These are phyloP conservation scores for Xyrichtys novacula DNA, from an alignment of 2,797 vertebrate species.

Conservation along the genomic window DNA sequence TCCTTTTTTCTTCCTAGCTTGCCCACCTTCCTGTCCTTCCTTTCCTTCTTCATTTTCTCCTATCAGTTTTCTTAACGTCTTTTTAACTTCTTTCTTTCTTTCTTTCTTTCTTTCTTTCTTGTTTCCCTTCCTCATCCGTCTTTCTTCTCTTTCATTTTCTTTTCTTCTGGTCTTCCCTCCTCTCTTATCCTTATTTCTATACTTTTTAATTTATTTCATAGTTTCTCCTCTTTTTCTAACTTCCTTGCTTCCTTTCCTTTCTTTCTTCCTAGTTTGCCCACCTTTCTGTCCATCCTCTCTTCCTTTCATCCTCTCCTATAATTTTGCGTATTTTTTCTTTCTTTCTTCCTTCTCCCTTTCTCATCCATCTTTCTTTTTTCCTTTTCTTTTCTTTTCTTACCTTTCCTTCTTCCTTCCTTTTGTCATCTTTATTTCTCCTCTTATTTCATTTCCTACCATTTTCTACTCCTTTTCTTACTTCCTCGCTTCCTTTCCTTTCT, in stretches of 20 bases:
- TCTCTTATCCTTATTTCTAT: background rate
- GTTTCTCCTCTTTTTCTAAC: background rate
- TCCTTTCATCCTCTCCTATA: background rate
- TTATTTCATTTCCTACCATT: no score
- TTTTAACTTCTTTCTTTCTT: background rate
- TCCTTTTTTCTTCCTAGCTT: background rate
- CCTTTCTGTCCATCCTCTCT: background rate
- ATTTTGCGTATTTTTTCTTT: background rate
- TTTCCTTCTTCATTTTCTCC: background rate
- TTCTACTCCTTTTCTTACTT: background rate
- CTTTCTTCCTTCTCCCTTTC: background rate
- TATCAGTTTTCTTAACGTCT: background rate
- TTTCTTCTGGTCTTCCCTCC: background rate
- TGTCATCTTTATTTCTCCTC: accelerated
- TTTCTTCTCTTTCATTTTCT: background rate
- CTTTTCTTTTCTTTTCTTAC: background rate
- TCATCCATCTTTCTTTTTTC: no score
- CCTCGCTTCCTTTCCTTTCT: background rate
- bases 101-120: background rate
- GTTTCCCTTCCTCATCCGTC: background rate
- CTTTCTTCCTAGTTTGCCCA: background rate
- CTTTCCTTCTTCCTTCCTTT: background rate
- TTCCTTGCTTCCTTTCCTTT: background rate
- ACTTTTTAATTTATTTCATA: no score
- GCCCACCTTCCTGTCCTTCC: no score